Base-by-base conservation (phyloP, 2,797 vertebrate genomes). In the Astyanax mexicanus region DNA sequence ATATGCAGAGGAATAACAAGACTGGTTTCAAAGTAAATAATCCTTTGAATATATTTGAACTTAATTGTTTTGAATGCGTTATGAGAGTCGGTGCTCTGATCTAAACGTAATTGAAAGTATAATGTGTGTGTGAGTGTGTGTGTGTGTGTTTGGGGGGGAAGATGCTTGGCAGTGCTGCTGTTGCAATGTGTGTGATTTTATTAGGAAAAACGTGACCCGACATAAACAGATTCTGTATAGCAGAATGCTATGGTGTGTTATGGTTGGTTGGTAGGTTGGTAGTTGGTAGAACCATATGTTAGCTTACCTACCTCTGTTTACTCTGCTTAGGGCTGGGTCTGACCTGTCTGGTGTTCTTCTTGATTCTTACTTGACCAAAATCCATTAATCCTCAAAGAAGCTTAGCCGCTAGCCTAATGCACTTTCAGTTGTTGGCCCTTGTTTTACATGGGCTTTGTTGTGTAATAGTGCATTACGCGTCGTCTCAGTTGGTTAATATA, bases 41-140 rank as follows among this genome's bases (percentile, higher is more conserved):
- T 90, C 89, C 87, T 94, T 91, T 93, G 92, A 92, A 92, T 93
- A 88, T 89, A 88, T 91, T 92, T 88, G 72, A 88, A 90, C 88
- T 90, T 91, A 93, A 93, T 94, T 92, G 90, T 89, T 88, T 79
- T 87, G 92, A 91, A 92, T 92, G 87, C 87, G 91, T 92, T 91
- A 93, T 91, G 85, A 84, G 88, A 88, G 85, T 64, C 80, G 84
- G 85, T 77, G 88, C 92, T 92, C 86, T 92, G 89, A 92, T 92
- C 89, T 91, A 86, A 88, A 85, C 87, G 89, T 92, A 92, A 92
- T 92, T 92, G 89, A 89, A 92, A 89, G 88, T 91, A 86, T 90
- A 89, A 91, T 84, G 86, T 58, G 69, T 68, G 27, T 25, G 19
- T 38, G 37, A 38, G 37, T 38, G 37, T 38, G 37, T 4, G 4